Percentiles rank a stretch among this genome's conserved stretches.
Evolutionary conservation across 2,888 invertebrate genomes (phyloP).

Genomic region (Parnassius mnemosyne): DNA sequence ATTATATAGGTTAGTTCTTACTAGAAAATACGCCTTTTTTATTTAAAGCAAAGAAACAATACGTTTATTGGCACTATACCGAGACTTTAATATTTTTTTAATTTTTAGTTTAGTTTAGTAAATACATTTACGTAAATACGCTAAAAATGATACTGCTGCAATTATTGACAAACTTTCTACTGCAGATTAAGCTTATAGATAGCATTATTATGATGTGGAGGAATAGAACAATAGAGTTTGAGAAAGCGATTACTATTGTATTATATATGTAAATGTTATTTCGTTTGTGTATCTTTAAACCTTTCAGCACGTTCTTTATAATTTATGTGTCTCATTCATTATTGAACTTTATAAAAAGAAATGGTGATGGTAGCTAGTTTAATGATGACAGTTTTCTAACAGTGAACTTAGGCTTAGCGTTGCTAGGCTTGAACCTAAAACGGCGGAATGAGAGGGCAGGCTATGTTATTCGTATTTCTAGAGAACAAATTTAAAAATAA

Average conservation of each 20-base stretch:
- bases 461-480: no score
- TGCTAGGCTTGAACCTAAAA: not conserved
- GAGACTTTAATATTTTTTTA: no score
- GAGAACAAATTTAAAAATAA: no score
- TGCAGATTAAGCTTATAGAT: not conserved
- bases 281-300: not conserved
- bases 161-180: not conserved
- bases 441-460: not conserved
- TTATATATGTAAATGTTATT: not conserved
- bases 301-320: not conserved
- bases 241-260: not conserved
- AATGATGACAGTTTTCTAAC: not conserved
- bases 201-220: not conserved
- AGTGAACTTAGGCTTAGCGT: no score
- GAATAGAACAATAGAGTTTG: conserved; percentile 4
- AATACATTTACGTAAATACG: no score
- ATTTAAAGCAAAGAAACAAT: no score
- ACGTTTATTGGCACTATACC: no score
- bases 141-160: no score
- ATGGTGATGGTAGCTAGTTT: not conserved
- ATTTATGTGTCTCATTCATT: not conserved
- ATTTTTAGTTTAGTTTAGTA: no score
- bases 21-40: no score
- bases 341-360: not conserved
- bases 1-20: no score